Conservation (phyloP, 2,888 invertebrate genomes). For the Cosmia trapezina region DNA sequence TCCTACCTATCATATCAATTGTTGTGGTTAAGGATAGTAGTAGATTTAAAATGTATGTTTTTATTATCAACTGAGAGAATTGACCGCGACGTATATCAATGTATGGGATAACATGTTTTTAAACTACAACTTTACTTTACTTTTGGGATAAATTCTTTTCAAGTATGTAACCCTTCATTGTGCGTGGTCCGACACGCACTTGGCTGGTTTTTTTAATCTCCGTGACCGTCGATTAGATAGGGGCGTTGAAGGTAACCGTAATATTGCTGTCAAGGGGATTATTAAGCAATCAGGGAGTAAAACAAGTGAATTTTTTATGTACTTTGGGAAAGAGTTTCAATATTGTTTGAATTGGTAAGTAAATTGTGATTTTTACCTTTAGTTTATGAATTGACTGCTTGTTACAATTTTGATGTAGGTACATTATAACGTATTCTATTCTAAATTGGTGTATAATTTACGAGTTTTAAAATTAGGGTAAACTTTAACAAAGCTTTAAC, state of each 20-base stretch:
- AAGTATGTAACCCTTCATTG: too few species aligned
- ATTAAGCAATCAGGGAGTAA: constrained; percentile 31
- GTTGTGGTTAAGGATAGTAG: too few species aligned
- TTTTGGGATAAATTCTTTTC: too few species aligned
- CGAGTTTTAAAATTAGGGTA: not conserved
- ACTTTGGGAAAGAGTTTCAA: not conserved
- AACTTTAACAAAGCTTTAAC: not conserved
- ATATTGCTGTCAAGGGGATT: constrained; percentile 25
- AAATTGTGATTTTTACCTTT: not conserved
- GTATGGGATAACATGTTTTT: too few species aligned
- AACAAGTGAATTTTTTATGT: constrained; percentile 4
- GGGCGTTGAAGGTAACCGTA: constrained; percentile 35
- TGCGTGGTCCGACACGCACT: too few species aligned
- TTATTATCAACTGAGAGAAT: too few species aligned
- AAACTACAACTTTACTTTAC: too few species aligned
- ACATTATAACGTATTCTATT: not conserved
- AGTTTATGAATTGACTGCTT: not conserved
- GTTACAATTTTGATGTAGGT: not conserved
- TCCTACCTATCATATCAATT: too few species aligned
- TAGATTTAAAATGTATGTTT: too few species aligned
- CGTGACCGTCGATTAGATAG: constrained; percentile 45
- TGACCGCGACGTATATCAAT: too few species aligned
- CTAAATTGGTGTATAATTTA: too few species aligned
- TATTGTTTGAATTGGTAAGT: not conserved
- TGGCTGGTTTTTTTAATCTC: constrained; percentile 48